These are phyloP conservation scores for Cebus imitator DNA, from an alignment of 2,113 vertebrate species.

Conservation along the genomic window DNA sequence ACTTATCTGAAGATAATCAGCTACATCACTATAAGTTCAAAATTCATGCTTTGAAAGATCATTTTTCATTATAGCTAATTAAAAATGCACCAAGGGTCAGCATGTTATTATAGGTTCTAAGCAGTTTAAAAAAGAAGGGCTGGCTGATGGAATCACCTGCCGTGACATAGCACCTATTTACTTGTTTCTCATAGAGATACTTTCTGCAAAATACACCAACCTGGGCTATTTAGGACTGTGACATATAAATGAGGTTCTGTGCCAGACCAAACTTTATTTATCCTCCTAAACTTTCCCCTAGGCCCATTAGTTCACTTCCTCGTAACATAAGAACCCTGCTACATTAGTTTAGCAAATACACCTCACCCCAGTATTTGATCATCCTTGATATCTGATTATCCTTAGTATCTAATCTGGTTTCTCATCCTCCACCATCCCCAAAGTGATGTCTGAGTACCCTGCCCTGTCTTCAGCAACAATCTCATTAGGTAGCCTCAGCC, in stretches of 20 bases:
- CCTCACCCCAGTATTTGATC: neutral
- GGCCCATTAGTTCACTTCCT: neutral
- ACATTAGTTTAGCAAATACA: neutral
- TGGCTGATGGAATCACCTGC: neutral
- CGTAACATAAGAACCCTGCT: neutral
- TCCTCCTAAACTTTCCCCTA: neutral
- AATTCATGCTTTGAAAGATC: neutral
- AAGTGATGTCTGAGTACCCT: neutral
- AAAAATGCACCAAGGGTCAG: neutral
- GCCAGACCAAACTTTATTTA: neutral
- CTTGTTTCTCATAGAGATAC: neutral
- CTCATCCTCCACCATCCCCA: neutral
- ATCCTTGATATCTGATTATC: neutral
- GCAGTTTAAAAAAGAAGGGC: neutral
- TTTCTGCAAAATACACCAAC: conserved; percentile 45
- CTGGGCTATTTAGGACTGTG: conserved; percentile 66
- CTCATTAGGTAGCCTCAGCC: neutral
- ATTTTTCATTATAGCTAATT: neutral
- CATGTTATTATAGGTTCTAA: neutral
- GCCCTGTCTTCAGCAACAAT: neutral
- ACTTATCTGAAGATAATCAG: neutral
- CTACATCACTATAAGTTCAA: neutral
- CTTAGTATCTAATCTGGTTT: neutral
- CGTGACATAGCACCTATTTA: neutral
- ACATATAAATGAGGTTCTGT: neutral